Base-by-base conservation (phyloP, 2,113 vertebrate genomes). In the Etheostoma spectabile region DNA sequence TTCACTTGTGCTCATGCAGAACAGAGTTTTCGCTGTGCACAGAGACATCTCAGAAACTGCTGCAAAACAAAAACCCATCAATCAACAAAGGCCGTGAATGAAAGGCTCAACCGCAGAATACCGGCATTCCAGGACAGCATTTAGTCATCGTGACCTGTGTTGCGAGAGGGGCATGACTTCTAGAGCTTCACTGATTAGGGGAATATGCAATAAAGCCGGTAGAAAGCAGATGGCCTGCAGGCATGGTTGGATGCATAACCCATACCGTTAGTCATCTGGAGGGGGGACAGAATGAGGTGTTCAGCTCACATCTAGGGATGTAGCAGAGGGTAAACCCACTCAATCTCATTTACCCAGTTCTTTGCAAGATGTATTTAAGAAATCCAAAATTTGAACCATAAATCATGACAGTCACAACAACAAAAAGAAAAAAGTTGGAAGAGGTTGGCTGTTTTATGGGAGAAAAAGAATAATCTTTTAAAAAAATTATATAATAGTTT, bases 1-100 rank as follows among this genome's bases (percentile, higher is more conserved):
- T 94, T 93, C 93, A 95, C 91, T 94, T 96, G 95, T 96, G 88
- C 94, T 92, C 82, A 89, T 93, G 88, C 93, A 93, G 93, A 95
- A 95, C 92, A 91, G 87, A 84, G 91, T 89, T 88, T 88, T 88
- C 64, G 88, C 90, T 90, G 89, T 90, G 88, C 86, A 86, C 75
- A 65, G 75, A 89, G 78, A 91, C 70, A 77, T 86, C 85, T 74
- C 79, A 85, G 84, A 93, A 92, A 91, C 92, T 83, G 89, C 80
- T 82, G 79, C 88, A 93, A 91, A 94, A 94, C 88, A 93, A 94
- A 92, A 92, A 91, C 86, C 89, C 82, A 94, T 93, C 91, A 91
- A 88, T 92, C 91, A 93, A 83, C 82, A 87, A 91, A 89, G 79
- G 78, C 35, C 18, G 69, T 87, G 82, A 93, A 91, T 88, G 84